Evolutionary conservation across 2,113 vertebrate genomes (phyloP).

Genomic region (Gymnarchus niloticus): DNA sequence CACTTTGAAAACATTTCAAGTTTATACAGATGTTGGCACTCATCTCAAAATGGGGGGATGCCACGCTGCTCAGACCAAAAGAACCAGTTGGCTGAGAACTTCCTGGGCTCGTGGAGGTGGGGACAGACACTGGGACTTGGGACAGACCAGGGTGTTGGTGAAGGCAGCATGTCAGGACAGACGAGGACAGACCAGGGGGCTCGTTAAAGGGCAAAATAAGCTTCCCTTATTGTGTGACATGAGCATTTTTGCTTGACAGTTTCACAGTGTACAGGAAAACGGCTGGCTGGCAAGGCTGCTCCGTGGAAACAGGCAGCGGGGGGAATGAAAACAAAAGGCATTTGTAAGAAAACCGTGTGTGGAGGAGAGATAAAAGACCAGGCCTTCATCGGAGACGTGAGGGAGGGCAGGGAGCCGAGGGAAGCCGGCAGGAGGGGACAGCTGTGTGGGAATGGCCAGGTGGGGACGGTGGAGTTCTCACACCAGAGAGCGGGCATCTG

Average conservation of each 20-base stretch:
- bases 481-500: neutral
- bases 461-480: neutral
- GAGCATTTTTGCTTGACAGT: slow-evolving; percentile 31
- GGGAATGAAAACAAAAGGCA: neutral
- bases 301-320: neutral
- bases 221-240: slow-evolving; percentile 40
- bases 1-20: no score
- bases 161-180: slow-evolving; percentile 27
- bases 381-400: neutral
- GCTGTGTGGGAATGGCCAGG: neutral
- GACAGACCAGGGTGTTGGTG: slow-evolving; percentile 43
- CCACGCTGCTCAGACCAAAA: no score
- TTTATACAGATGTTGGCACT: no score
- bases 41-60: no score
- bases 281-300: slow-evolving; percentile 18
- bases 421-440: slow-evolving; percentile 25
- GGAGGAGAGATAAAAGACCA: no score
- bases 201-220: slow-evolving; percentile 29
- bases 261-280: slow-evolving; percentile 49
- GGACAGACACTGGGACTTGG: slow-evolving; percentile 48
- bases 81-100: no score
- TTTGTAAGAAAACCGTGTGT: neutral
- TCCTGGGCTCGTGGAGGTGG: no score
- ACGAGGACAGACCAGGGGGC: neutral
- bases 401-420: neutral